These are phyloP conservation scores for Agrilus mali DNA, from an alignment of 2,888 invertebrate genomes.

Conservation along the genomic window DNA sequence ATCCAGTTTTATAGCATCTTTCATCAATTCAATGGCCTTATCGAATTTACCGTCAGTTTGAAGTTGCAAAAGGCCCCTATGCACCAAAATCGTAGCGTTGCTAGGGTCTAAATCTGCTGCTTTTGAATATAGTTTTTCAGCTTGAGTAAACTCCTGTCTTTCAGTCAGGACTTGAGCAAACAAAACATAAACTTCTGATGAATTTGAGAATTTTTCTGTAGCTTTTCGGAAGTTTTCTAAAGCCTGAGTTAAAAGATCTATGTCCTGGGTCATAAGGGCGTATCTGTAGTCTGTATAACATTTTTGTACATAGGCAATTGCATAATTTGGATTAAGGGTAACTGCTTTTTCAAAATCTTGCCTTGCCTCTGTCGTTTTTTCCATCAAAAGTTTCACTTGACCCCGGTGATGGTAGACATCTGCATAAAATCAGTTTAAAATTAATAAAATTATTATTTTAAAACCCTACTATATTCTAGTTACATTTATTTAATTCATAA, in stretches of 20 bases:
- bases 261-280: conserved; percentile 28
- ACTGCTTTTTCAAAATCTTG: conserved; percentile 74
- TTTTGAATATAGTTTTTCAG: conserved; percentile 68
- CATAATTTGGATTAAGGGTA: conserved; percentile 68
- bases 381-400: conserved; percentile 72
- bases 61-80: conserved; percentile 69
- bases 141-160: conserved; percentile 69
- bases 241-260: conserved; percentile 48
- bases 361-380: conserved; percentile 68
- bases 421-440: neutral
- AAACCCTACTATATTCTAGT: too few species aligned
- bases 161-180: conserved; percentile 87
- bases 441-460: too few species aligned
- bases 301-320: conserved; percentile 80
- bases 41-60: conserved; percentile 79
- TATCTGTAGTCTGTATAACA: conserved; percentile 72
- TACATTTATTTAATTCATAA: too few species aligned
- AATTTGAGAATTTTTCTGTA: conserved; percentile 67
- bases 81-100: conserved; percentile 78
- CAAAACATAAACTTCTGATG: conserved; percentile 76
- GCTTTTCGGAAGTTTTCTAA: conserved; percentile 63
- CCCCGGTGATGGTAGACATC: conserved; percentile 92
- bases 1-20: conserved; percentile 75
- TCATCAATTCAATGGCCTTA: conserved; percentile 63
- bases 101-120: conserved; percentile 71